phyloP scores from a whole-genome alignment of 2,888 invertebrate genomes.

The Salpingus planirostris region DNA sequence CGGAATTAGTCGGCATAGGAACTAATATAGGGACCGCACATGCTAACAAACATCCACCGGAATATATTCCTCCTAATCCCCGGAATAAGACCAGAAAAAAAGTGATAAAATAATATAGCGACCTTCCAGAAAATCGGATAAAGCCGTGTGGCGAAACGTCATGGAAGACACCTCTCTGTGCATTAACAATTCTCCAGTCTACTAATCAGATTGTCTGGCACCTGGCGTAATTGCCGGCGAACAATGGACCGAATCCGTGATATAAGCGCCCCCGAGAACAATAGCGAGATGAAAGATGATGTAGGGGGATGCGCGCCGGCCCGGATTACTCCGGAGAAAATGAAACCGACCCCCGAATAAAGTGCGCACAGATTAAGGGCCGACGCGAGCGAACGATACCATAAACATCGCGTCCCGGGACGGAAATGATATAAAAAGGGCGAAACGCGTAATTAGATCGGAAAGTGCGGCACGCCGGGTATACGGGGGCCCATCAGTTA shows the following conservation, averaged over 20 bases:
- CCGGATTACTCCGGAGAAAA: conserved; percentile 28
- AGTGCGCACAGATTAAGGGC: conserved; percentile 26
- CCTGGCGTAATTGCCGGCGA: conserved; percentile 26
- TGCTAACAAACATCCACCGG: no score
- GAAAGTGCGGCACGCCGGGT: conserved; percentile 28
- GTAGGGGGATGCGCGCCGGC: conserved; percentile 22
- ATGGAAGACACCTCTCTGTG: no score
- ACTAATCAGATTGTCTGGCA: conserved; percentile 28
- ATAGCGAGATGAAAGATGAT: conserved; percentile 29
- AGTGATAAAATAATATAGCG: no score
- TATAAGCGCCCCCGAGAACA: conserved; percentile 21
- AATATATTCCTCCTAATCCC: no score
- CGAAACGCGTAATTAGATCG: conserved; percentile 28
- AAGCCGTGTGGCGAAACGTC: no score
- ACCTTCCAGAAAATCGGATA: no score
- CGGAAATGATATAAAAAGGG: no score
- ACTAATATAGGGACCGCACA: no score
- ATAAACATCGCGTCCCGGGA: no score
- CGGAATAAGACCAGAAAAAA: no score
- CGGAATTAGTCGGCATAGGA: no score
- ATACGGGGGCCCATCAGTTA: conserved; percentile 22
- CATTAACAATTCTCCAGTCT: conserved; percentile 24
- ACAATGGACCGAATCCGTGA: conserved; percentile 25
- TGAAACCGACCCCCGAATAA: conserved; percentile 26
- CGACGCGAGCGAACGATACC: no score